Evolutionary conservation across 2,888 invertebrate genomes (phyloP).

Genomic region (Galeruca laticollis): DNA sequence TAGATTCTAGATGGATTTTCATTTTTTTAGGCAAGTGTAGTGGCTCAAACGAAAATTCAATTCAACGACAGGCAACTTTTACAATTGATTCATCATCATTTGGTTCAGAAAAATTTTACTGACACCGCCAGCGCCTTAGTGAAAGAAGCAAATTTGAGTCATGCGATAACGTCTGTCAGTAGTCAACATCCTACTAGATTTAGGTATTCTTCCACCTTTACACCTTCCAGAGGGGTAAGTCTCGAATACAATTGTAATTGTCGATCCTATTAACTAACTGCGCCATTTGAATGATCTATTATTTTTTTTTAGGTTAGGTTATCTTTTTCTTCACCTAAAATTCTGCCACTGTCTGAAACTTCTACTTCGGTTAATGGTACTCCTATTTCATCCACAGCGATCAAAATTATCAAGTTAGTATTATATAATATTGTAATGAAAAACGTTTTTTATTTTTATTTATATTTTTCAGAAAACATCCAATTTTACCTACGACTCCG

Average conservation of each 20-base stretch:
- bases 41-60: conserved; percentile 94
- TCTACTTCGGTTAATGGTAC: conserved; percentile 24
- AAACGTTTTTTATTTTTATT: not conserved
- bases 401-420: conserved; percentile 57
- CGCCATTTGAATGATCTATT: not conserved
- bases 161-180: conserved; percentile 66
- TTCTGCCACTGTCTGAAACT: conserved; percentile 34
- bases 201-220: conserved; percentile 67
- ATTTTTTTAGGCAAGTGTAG: conserved; percentile 83
- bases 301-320: conserved; percentile 48
- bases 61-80: conserved; percentile 95
- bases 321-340: conserved; percentile 52
- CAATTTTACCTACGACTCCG: conserved; percentile 49
- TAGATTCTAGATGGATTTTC: not conserved
- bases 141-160: conserved; percentile 80
- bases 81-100: conserved; percentile 91
- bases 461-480: conserved; percentile 38
- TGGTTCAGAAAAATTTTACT: conserved; percentile 79
- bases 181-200: conserved; percentile 65
- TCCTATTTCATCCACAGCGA: conserved; percentile 37
- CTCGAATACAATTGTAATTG: too few relatives aligned
- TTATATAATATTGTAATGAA: not conserved
- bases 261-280: not conserved
- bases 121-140: conserved; percentile 81
- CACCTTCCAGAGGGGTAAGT: conserved; percentile 67